phyloP scores from a whole-genome alignment of 2,113 vertebrate genomes.

The Chloroceryle aenea region DNA sequence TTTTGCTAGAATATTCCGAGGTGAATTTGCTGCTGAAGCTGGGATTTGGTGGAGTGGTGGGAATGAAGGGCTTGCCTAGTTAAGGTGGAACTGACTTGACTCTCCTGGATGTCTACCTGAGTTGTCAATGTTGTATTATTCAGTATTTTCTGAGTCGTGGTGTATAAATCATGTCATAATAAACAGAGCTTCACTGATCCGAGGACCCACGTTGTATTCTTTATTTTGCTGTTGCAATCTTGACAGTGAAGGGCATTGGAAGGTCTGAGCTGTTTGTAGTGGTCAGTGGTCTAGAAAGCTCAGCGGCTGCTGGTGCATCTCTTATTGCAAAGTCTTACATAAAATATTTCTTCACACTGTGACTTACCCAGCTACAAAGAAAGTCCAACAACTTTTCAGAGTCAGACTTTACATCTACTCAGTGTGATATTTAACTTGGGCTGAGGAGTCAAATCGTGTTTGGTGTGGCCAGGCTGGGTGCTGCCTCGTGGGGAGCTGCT shows the following conservation, averaged over 20 bases:
- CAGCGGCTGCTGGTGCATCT: not conserved
- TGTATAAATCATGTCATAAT: not conserved
- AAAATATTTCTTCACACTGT: not conserved
- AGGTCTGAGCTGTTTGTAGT: not conserved
- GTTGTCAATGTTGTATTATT: not conserved
- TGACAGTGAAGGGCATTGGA: not conserved
- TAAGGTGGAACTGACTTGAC: not conserved
- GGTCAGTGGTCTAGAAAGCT: not conserved
- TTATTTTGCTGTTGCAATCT: not conserved
- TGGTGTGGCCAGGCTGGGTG: not conserved
- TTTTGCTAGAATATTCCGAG: not conserved
- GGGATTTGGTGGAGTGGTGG: not conserved
- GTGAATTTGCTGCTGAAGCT: not conserved
- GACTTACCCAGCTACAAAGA: not conserved
- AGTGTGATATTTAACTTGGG: not conserved
- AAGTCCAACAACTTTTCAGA: not conserved
- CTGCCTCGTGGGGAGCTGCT: not conserved
- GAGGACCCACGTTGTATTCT: not conserved
- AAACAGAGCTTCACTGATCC: not conserved
- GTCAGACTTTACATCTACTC: not conserved
- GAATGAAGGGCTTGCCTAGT: not conserved
- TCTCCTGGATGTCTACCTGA: fast-evolving
- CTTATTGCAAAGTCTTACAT: not conserved
- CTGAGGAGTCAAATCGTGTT: not conserved
- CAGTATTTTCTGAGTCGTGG: not conserved